Conservation (phyloP, 2,797 vertebrate genomes). For the Squalus acanthias region DNA sequence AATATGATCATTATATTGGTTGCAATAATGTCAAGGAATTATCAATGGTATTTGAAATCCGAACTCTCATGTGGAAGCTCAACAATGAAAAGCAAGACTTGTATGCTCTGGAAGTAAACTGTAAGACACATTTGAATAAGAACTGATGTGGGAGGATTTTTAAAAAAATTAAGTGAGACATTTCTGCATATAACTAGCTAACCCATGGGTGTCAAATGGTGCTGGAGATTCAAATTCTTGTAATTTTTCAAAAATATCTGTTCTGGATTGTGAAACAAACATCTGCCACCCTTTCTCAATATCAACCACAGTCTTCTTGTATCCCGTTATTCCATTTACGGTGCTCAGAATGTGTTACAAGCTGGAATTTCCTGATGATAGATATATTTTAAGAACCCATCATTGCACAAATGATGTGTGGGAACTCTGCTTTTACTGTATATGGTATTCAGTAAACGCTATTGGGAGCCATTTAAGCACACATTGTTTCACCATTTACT, state of each 20-base stretch:
- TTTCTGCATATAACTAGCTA: not conserved
- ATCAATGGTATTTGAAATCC: not conserved
- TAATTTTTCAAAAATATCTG: not conserved
- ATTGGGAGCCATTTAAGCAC: not conserved
- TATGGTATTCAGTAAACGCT: not conserved
- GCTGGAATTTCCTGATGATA: not conserved
- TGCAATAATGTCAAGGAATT: not conserved
- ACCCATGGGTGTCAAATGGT: not conserved
- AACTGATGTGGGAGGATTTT: not conserved
- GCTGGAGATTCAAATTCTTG: not conserved
- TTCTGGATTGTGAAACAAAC: not conserved
- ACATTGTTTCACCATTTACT: constrained; percentile 1
- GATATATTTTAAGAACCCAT: not conserved
- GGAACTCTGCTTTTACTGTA: too few relatives aligned
- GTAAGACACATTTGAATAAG: not conserved
- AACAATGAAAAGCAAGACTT: not conserved
- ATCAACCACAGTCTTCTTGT: not conserved
- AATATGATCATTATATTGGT: not conserved
- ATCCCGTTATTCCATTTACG: not conserved
- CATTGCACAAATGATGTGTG: not conserved
- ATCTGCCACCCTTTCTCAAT: not conserved
- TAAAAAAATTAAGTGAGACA: not conserved
- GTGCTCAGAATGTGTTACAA: not conserved
- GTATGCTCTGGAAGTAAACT: not conserved
- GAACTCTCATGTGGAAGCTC: not conserved